These are phyloP conservation scores for Nebria brevicollis DNA, from an alignment of 2,888 invertebrate species.

Conservation along the genomic window DNA sequence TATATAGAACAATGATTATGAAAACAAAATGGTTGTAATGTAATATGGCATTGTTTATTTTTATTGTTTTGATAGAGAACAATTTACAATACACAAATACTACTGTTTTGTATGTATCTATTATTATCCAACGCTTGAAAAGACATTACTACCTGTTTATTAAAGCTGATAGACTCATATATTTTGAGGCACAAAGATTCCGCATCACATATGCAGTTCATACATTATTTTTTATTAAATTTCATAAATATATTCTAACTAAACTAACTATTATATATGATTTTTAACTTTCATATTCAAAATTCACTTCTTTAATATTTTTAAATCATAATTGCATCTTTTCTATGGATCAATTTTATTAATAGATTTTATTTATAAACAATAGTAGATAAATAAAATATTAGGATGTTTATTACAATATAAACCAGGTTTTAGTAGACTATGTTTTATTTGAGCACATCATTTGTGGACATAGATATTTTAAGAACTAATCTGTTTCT, in stretches of 20 bases:
- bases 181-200: not conserved
- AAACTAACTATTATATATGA: too few relatives aligned
- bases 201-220: not conserved
- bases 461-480: not conserved
- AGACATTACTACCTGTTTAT: conserved; percentile 38
- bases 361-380: too few relatives aligned
- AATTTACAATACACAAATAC: conserved; percentile 35
- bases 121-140: conserved; percentile 27
- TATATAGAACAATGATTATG: not conserved
- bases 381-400: too few relatives aligned
- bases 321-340: too few relatives aligned
- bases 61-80: conserved; percentile 17
- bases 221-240: too few relatives aligned
- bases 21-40: not conserved
- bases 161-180: conserved; percentile 33
- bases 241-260: too few relatives aligned
- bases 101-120: not conserved
- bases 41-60: conserved; percentile 6
- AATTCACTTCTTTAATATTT: too few relatives aligned
- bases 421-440: not conserved
- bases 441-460: not conserved
- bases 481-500: not conserved
- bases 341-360: too few relatives aligned
- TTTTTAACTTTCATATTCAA: too few relatives aligned
- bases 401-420: not conserved